Evolutionary conservation across 2,113 vertebrate species (phyloP), one percentile per base, ranked within the genome.

Genomic region (Chamaetylas fuelleborni): DNA sequence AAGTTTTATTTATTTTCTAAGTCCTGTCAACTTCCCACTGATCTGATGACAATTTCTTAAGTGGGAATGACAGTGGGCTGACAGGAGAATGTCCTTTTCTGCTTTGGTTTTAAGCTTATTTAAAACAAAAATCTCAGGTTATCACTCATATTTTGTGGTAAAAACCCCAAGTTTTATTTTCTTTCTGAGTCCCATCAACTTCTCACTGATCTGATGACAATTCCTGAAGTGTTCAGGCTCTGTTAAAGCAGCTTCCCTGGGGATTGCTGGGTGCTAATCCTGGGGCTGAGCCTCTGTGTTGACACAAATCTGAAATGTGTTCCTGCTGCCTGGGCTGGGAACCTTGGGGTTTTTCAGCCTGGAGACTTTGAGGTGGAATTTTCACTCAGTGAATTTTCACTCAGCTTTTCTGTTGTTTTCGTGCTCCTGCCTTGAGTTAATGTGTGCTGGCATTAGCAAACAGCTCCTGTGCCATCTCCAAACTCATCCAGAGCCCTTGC

Each of bases 1-100:
- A 53, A 6, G 2, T 31, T 64, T 66, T 62, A 10, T 11, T 54
- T 40, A 12, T 12, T 82, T 74, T 19, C 6, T 25, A 11, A 62
- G 24, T 25, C 33, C 12, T 2, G 23, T 22, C 24, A 33, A 0
- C 31, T 57, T 6, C 57, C 29, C 12, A 2, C n/a, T 54, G 20
- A 29, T 5, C 25, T 60, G n/a, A 31, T 53, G 42, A 38, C 69
- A 73, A 12, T 65, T n/a, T 62, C 22, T 43, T 2, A 36, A 48
- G 19, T 28, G 53, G 11, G 14, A 40, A 69, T 50, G 53, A n/a
- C 53, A 17, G 11, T 33, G 29, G 29, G 34, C 43, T 58, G 53
- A 69, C 12, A 5, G 28, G 26, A 29, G 1, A 65, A 4, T 13
- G 22, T 11, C n/a, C 34, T 24, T 24, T 36, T 72, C 26, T 25